Conservation (phyloP, 2,888 invertebrate species). For the Mamestra brassicae region DNA sequence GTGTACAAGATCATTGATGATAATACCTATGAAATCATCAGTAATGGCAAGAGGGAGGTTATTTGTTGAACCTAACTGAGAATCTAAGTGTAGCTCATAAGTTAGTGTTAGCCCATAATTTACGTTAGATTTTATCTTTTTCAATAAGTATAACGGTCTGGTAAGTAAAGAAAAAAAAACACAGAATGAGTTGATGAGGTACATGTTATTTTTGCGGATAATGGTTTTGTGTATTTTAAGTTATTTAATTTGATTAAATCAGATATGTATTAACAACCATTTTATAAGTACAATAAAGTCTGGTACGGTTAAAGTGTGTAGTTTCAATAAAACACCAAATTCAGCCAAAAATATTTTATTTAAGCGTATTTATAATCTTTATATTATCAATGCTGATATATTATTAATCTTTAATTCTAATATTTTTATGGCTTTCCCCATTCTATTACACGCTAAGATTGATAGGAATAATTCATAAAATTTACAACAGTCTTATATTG, state of each 20-base stretch:
- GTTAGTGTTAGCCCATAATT: conserved; percentile 53
- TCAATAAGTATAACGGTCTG: conserved; percentile 14
- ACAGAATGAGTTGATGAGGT: not conserved
- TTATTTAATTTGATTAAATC: conserved; percentile 55
- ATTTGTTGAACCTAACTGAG: conserved; percentile 81
- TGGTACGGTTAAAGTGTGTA: conserved; percentile 34
- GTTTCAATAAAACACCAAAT: conserved; percentile 79
- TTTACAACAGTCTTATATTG: conserved; percentile 73
- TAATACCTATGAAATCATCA: conserved; percentile 90
- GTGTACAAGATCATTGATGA: conserved; percentile 93
- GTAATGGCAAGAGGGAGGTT: conserved; percentile 85
- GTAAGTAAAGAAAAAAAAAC: not conserved
- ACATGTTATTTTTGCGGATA: too few species aligned
- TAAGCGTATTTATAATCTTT: conserved; percentile 91
- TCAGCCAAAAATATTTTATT: conserved; percentile 91
- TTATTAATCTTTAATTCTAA: conserved; percentile 89
- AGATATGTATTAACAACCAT: conserved; percentile 57
- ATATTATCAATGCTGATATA: conserved; percentile 90
- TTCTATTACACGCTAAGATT: conserved; percentile 80
- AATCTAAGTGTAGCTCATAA: conserved; percentile 33
- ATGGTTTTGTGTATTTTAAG: conserved; percentile 38
- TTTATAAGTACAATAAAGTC: conserved; percentile 60
- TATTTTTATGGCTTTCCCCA: conserved; percentile 87
- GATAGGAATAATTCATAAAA: conserved; percentile 77
- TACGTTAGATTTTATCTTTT: conserved; percentile 46